Conservation (phyloP, 2,113 vertebrate genomes). For the Orycteropus afer region DNA sequence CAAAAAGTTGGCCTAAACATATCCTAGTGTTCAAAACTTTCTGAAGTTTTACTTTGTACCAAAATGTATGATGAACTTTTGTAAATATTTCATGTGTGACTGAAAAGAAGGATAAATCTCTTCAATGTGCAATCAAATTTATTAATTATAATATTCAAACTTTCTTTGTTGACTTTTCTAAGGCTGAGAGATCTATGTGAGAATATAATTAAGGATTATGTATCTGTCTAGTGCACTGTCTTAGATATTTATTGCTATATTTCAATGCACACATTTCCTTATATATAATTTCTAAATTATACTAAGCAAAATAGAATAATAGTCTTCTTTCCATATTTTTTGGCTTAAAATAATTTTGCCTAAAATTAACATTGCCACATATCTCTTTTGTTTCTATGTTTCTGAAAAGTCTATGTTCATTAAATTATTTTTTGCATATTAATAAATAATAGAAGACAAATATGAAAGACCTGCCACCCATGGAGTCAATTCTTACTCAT, state of each 20-base stretch:
- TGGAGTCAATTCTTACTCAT: too few relatives aligned
- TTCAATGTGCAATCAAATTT: background rate
- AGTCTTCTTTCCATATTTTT: background rate
- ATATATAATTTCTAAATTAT: constrained; percentile 10
- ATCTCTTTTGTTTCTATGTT: background rate
- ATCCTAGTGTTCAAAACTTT: constrained; percentile 3
- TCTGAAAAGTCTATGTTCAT: background rate
- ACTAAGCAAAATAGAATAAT: background rate
- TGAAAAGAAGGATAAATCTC: background rate
- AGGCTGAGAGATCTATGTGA: constrained; percentile 1
- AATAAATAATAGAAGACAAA: background rate
- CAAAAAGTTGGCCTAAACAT: background rate
- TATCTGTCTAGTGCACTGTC: background rate
- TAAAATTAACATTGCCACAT: constrained; percentile 18
- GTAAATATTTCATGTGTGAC: background rate
- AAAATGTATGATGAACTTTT: background rate
- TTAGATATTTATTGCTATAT: constrained; percentile 20
- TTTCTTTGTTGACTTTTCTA: constrained; percentile 15
- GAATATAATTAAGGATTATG: background rate
- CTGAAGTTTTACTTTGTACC: background rate
- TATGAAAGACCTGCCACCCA: too few relatives aligned
- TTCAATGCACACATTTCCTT: background rate
- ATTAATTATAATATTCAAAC: constrained; percentile 5
- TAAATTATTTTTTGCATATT: background rate
- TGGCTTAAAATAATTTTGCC: background rate